A percentile compares a stretch with the other conserved stretches of the same genome.
Evolutionary conservation across 2,888 invertebrate species (phyloP).

Genomic region (Drosophila gaucha): DNA sequence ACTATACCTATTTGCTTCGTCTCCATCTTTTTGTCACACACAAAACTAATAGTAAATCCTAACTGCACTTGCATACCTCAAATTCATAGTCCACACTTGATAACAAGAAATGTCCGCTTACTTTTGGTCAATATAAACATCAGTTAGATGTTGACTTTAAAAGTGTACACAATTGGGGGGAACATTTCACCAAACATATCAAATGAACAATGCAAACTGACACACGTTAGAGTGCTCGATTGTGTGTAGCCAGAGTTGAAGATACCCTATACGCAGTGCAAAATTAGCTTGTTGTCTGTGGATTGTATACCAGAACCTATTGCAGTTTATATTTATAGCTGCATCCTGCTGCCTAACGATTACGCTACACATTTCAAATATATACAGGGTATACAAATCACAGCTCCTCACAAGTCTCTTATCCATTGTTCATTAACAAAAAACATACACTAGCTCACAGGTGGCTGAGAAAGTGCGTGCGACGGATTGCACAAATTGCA

Average conservation of each 20-base stretch:
- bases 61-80: conserved; percentile 41
- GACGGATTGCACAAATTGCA: conserved; percentile 35
- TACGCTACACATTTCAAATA: neutral
- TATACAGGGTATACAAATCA: neutral
- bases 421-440: conserved; percentile 39
- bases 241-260: too few species aligned
- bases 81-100: conserved; percentile 15
- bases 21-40: neutral
- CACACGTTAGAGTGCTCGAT: neutral
- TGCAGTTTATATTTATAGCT: too few species aligned
- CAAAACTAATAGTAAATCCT: conserved; percentile 6
- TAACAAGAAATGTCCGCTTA: conserved; percentile 30
- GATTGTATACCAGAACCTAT: too few species aligned
- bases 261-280: conserved; percentile 4
- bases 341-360: too few species aligned
- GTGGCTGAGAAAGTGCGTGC: conserved; percentile 42
- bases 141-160: conserved; percentile 60
- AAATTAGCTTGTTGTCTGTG: too few species aligned
- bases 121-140: conserved; percentile 51
- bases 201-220: conserved; percentile 34
- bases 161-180: too few species aligned
- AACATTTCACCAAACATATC: conserved; percentile 62
- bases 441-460: conserved; percentile 28
- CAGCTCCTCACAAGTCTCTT: conserved; percentile 3
- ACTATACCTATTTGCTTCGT: conserved; percentile 6